These are phyloP conservation scores for Miniopterus natalensis DNA, from an alignment of 2,113 vertebrate genomes.

Conservation along the genomic window DNA sequence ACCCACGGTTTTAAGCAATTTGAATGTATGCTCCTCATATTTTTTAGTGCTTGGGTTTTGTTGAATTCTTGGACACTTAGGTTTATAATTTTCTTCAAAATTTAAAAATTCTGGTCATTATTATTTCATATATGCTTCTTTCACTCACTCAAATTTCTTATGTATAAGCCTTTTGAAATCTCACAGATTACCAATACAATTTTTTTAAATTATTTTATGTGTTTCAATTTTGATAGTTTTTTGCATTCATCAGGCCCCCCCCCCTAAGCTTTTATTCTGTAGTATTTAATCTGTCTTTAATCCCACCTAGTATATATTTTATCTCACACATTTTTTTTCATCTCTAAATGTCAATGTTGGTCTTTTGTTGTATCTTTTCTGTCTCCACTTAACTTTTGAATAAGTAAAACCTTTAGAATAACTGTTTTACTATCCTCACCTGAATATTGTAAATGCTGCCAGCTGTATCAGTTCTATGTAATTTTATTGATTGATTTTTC, in stretches of 20 bases:
- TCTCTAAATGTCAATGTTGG: background rate
- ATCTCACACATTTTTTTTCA: background rate
- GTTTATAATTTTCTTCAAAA: background rate
- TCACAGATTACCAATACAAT: rapidly evolving
- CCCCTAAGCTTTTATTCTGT: background rate
- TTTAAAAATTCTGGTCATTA: background rate
- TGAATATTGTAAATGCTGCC: background rate
- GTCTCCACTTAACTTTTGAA: background rate
- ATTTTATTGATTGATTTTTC: background rate
- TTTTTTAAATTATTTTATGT: background rate
- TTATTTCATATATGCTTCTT: background rate
- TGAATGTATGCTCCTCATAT: too few species aligned
- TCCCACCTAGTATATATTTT: background rate
- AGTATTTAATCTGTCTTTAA: rapidly evolving
- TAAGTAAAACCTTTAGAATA: rapidly evolving
- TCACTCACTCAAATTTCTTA: background rate
- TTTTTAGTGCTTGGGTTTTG: background rate
- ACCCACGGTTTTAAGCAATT: background rate
- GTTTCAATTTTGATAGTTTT: background rate
- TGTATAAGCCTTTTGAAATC: background rate
- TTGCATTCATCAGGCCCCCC: background rate
- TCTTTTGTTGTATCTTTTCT: background rate
- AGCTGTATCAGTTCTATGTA: background rate
- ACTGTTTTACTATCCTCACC: background rate
- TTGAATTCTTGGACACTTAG: background rate